phyloP scores from a whole-genome alignment of 2,113 vertebrate genomes.

The Athene noctua region DNA sequence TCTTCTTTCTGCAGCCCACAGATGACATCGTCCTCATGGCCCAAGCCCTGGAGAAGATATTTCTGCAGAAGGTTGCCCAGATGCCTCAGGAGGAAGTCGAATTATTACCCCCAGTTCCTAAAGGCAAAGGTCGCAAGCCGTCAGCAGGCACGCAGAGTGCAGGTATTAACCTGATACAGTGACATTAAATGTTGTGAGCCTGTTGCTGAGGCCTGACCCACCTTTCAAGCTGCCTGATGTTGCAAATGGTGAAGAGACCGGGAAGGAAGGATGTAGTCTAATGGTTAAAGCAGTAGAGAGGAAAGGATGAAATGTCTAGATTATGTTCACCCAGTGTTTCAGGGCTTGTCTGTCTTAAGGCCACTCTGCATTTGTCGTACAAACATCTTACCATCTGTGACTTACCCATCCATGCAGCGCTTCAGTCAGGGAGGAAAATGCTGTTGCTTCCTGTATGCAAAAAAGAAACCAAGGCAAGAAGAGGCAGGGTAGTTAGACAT shows the following conservation, averaged over 20 bases:
- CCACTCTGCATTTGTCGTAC: not conserved
- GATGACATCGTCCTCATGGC: constrained; percentile 99
- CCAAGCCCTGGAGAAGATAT: constrained; percentile 94
- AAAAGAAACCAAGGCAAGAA: not conserved
- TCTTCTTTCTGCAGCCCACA: constrained; percentile 81
- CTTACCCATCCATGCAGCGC: not conserved
- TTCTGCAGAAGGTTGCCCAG: constrained; percentile 90
- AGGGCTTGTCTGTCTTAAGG: not conserved
- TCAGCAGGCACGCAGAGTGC: constrained; percentile 63
- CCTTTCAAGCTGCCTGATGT: not conserved
- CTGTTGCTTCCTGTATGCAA: not conserved
- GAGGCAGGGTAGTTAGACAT: not conserved
- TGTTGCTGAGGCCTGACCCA: not conserved
- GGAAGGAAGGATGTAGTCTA: not conserved
- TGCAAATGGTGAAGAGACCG: not conserved
- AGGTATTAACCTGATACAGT: constrained; percentile 62
- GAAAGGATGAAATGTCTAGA: not conserved
- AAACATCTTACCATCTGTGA: not conserved
- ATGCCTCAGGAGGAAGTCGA: constrained; percentile 93
- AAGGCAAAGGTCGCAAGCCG: constrained; percentile 85
- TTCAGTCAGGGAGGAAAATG: not conserved
- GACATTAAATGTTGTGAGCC: accelerated
- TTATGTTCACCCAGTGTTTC: not conserved
- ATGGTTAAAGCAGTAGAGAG: not conserved
- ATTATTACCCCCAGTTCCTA: constrained; percentile 80